Base-by-base conservation (phyloP, 2,113 vertebrate genomes). In the Leptodactylus fuscus region DNA sequence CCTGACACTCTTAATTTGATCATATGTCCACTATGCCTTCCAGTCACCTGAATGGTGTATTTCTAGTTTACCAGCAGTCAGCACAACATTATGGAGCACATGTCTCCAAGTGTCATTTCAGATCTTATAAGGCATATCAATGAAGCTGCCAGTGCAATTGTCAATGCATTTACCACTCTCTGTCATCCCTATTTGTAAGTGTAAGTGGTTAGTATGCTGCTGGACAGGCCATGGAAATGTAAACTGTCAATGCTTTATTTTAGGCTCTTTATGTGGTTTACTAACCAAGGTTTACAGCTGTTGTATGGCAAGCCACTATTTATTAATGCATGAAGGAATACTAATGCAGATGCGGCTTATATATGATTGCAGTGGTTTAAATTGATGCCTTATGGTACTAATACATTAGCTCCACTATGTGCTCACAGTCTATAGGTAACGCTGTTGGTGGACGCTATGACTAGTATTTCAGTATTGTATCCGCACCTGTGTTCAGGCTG, bases 31-130 rank as follows among this genome's bases (percentile, higher is more conserved):
- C 41, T 51, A 74, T 74, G 71, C 38, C 70, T 73, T 44, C 38
- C 70, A 44, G 70, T 75, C 44, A 29, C 27, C 48, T 51, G 44
- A 20, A 18, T 51, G 5, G 44, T 51, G 46, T 51, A 0, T 49
- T 75, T 75, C 41, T 75, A 18, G 44, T 75, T 49, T 49, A 75
- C 41, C 27, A 32, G 44, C 48, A 13, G 70, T 24, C 70, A 38
- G 18, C 34, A 11, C 34, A 69, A 32, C 29, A 62, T 32, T 58
- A 11, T 13, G 11, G 18, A n/a, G 20, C 20, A 18, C n/a, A 13
- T 27, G 27, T 65, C 27, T 32, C 32, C 1, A 15, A 2, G 65
- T 38, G 32, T 69, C 65, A 22, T 2, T 38, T 69, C 18, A 36
- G 0, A 69, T 69, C 65, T 69, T 65, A 32, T 15, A 15, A 65